These are phyloP conservation scores for Lagorchestes hirsutus DNA, from an alignment of 2,797 vertebrate species.

Conservation along the genomic window DNA sequence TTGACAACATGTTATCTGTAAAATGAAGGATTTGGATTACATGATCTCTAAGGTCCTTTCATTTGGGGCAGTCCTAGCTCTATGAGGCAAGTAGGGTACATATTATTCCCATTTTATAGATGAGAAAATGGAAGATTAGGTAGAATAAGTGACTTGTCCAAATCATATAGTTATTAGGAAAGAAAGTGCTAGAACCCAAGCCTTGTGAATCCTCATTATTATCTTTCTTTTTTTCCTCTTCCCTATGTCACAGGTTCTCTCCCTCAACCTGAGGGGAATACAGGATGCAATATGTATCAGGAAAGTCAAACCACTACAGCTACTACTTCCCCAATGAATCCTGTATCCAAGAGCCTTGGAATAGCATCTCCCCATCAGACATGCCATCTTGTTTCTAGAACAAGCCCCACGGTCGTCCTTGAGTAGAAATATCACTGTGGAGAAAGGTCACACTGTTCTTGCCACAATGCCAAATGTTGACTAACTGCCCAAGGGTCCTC, in stretches of 20 bases:
- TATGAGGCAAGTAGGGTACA: background rate
- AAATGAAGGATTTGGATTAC: background rate
- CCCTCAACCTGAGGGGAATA: background rate
- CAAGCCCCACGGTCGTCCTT: background rate
- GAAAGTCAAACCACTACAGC: background rate
- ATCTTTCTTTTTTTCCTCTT: background rate
- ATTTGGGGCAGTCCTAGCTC: background rate
- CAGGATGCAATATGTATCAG: background rate
- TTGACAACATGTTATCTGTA: background rate
- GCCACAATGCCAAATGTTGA: no score
- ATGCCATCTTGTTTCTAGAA: background rate
- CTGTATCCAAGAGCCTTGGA: background rate
- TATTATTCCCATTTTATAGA: no score
- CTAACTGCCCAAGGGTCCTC: no score
- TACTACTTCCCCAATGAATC: background rate
- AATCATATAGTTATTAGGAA: background rate
- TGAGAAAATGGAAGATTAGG: background rate
- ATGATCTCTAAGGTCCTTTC: background rate
- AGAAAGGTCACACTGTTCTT: background rate
- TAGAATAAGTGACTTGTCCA: background rate
- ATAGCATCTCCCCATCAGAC: background rate
- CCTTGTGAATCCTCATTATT: background rate
- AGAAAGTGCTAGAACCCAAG: background rate
- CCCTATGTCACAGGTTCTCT: background rate
- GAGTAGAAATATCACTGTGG: background rate